These are phyloP conservation scores for Petaurus breviceps DNA, from an alignment of 2,113 vertebrate genomes.

Conservation along the genomic window DNA sequence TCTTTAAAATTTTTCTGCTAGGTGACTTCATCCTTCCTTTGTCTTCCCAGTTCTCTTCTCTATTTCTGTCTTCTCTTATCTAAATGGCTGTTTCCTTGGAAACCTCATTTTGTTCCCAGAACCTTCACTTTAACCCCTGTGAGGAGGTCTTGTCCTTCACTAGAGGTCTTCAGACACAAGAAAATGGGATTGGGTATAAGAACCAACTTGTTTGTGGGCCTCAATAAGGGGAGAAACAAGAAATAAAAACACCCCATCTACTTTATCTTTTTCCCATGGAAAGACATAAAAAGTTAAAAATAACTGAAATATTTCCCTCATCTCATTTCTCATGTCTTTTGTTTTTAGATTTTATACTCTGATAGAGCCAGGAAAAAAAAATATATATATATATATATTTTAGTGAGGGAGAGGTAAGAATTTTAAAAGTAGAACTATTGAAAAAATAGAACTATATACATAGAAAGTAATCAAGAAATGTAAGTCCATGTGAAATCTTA, in stretches of 20 bases:
- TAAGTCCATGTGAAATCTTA: neutral
- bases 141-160: neutral
- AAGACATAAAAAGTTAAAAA: conserved; percentile 39
- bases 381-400: too few relatives aligned
- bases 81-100: neutral
- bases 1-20: neutral
- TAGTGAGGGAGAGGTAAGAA: neutral
- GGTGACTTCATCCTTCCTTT: neutral
- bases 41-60: neutral
- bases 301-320: conserved; percentile 17
- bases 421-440: neutral
- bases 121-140: neutral
- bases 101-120: neutral
- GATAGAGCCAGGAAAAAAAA: neutral
- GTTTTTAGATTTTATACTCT: conserved; percentile 33
- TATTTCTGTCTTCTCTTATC: neutral
- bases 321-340: neutral
- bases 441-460: neutral
- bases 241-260: neutral
- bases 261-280: neutral
- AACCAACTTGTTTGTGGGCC: neutral
- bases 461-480: conserved; percentile 31
- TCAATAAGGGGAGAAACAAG: neutral
- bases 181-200: neutral
- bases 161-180: neutral